phyloP scores from a whole-genome alignment of 2,113 vertebrate genomes.

The Motacilla alba region DNA sequence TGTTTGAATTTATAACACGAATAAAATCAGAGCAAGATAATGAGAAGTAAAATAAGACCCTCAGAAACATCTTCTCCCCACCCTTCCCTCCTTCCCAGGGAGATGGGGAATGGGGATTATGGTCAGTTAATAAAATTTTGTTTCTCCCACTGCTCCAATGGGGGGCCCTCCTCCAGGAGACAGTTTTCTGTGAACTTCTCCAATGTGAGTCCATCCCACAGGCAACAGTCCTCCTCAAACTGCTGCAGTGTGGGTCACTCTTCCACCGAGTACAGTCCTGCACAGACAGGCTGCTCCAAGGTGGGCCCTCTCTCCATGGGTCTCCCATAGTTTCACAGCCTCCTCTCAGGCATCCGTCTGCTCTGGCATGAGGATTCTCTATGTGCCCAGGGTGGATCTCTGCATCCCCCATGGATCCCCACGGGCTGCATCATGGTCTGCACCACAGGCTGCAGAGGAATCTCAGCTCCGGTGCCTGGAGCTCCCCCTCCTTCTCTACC shows the following conservation, averaged over 20 bases:
- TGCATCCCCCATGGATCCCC: neutral
- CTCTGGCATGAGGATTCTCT: neutral
- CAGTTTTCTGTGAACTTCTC: neutral
- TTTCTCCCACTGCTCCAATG: neutral
- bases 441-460: neutral
- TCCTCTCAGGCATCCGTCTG: neutral
- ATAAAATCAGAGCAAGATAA: neutral
- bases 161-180: neutral
- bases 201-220: neutral
- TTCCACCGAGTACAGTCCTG: neutral
- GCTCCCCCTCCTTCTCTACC: neutral
- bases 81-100: neutral
- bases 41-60: neutral
- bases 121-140: neutral
- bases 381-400: too few relatives aligned
- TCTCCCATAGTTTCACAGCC: neutral
- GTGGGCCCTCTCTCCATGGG: too few relatives aligned
- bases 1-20: neutral
- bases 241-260: neutral
- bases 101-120: neutral
- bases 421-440: neutral
- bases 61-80: neutral
- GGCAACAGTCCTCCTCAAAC: neutral
- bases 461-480: rapidly evolving
- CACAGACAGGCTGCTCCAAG: neutral